Conservation (phyloP, 2,113 vertebrate species). For the Semnornis frantzii region DNA sequence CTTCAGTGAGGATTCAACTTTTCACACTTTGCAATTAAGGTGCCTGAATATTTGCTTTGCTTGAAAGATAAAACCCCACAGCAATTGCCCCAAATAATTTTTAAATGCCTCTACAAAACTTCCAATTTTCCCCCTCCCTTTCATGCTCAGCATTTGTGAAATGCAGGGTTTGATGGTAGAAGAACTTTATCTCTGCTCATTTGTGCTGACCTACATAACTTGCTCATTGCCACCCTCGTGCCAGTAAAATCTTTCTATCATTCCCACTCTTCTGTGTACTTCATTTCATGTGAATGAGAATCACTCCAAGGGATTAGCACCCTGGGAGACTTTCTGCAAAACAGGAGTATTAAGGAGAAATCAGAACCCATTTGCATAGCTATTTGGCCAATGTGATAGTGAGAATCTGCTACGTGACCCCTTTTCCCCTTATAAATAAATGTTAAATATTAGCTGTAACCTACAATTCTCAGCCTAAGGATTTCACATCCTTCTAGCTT, state of each 20-base stretch:
- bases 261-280: not conserved
- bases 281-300: slow-evolving; percentile 33
- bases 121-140: not conserved
- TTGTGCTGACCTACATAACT: slow-evolving; percentile 18
- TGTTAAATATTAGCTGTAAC: not conserved
- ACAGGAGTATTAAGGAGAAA: slow-evolving; percentile 13
- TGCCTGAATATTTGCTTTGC: not conserved
- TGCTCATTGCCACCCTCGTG: not conserved
- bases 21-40: not conserved
- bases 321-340: slow-evolving; percentile 15
- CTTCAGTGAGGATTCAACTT: not conserved
- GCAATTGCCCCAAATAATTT: not conserved
- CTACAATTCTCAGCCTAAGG: not conserved
- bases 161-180: not conserved
- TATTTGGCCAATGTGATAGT: not conserved
- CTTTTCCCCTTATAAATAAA: not conserved
- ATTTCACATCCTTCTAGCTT: not conserved
- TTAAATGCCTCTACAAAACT: not conserved
- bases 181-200: slow-evolving; percentile 16
- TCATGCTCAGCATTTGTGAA: not conserved
- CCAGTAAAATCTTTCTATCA: slow-evolving; percentile 27
- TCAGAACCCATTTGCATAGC: slow-evolving; percentile 12
- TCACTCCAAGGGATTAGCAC: not conserved
- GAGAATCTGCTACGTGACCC: not conserved
- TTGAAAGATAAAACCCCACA: not conserved